These are phyloP conservation scores for Volucella zonaria DNA, from an alignment of 2,888 invertebrate species.

Conservation along the genomic window DNA sequence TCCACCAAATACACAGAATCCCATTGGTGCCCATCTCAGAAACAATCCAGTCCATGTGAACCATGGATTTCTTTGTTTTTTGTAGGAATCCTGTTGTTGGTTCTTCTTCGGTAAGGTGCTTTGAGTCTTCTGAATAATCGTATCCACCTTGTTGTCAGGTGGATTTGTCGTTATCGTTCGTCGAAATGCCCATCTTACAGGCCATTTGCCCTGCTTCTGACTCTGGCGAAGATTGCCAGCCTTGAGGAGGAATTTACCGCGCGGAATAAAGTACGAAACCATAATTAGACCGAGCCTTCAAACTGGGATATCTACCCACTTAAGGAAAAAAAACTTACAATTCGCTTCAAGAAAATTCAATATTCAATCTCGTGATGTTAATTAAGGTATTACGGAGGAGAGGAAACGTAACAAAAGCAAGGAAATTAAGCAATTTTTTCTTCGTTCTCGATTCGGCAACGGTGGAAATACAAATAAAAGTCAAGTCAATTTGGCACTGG, in stretches of 20 bases:
- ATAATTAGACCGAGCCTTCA: slow-evolving; percentile 68
- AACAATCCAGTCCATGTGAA: slow-evolving; percentile 86
- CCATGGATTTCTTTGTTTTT: slow-evolving; percentile 81
- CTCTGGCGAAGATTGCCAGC: slow-evolving; percentile 79
- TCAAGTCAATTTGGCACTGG: slow-evolving; percentile 33
- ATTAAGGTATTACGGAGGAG: slow-evolving; percentile 20
- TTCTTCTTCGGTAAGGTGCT: slow-evolving; percentile 19
- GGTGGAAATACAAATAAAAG: slow-evolving; percentile 62
- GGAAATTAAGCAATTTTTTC: neutral
- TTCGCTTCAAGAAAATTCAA: slow-evolving; percentile 18
- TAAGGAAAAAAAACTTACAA: slow-evolving; percentile 21
- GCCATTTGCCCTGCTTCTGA: slow-evolving; percentile 77
- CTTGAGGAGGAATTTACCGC: slow-evolving; percentile 80
- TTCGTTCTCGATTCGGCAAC: slow-evolving; percentile 30
- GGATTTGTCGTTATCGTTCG: slow-evolving; percentile 75
- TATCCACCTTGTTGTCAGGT: slow-evolving; percentile 48
- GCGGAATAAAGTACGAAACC: slow-evolving; percentile 81
- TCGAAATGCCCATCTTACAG: slow-evolving; percentile 76
- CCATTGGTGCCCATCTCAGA: slow-evolving; percentile 87
- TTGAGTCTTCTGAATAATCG: slow-evolving; percentile 48
- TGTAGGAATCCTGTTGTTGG: slow-evolving; percentile 18
- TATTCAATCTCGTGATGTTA: slow-evolving; percentile 40
- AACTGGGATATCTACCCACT: neutral
- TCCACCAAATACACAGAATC: slow-evolving; percentile 85
- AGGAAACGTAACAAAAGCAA: slow-evolving; percentile 61